These are phyloP conservation scores for Dasypus novemcinctus DNA, from an alignment of 2,113 vertebrate species.

Conservation along the genomic window DNA sequence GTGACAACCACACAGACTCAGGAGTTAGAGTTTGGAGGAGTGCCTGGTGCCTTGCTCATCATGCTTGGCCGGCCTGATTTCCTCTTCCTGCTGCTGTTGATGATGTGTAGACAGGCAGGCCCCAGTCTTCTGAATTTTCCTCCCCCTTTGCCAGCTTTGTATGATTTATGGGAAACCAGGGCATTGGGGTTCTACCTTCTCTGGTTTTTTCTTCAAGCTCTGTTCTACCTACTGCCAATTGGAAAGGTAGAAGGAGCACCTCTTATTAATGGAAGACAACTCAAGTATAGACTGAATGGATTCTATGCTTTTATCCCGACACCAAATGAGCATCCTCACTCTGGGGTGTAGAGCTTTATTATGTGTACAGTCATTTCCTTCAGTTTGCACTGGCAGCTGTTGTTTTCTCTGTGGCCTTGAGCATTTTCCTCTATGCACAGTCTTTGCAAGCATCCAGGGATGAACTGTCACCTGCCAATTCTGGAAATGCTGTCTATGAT, in stretches of 20 bases:
- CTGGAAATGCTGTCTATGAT: constrained; percentile 91
- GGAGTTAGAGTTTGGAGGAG: constrained; percentile 92
- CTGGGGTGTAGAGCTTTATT: constrained; percentile 84
- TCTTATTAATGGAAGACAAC: no score
- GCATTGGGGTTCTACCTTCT: constrained; percentile 88
- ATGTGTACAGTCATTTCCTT: constrained; percentile 89
- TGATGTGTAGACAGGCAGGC: constrained; percentile 85
- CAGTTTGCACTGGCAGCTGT: constrained; percentile 88
- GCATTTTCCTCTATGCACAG: constrained; percentile 89
- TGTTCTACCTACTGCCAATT: constrained; percentile 90
- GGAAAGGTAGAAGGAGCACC: no score
- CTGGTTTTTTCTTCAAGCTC: constrained; percentile 92
- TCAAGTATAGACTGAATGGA: no score
- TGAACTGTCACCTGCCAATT: constrained; percentile 88
- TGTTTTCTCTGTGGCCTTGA: constrained; percentile 84
- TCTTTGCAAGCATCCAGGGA: constrained; percentile 80
- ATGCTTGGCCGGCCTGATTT: constrained; percentile 88
- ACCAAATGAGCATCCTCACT: constrained; percentile 75
- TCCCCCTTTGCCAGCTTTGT: constrained; percentile 82
- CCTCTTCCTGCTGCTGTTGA: constrained; percentile 87
- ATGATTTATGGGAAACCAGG: constrained; percentile 87
- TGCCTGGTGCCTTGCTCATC: constrained; percentile 86
- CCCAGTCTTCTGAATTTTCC: constrained; percentile 88
- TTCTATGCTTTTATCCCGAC: constrained; percentile 89
- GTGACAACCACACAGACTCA: constrained; percentile 65